Percentiles rank a stretch among this genome's conserved stretches.
Evolutionary conservation across 2,113 vertebrate species (phyloP).

Genomic region (Vimba vimba): DNA sequence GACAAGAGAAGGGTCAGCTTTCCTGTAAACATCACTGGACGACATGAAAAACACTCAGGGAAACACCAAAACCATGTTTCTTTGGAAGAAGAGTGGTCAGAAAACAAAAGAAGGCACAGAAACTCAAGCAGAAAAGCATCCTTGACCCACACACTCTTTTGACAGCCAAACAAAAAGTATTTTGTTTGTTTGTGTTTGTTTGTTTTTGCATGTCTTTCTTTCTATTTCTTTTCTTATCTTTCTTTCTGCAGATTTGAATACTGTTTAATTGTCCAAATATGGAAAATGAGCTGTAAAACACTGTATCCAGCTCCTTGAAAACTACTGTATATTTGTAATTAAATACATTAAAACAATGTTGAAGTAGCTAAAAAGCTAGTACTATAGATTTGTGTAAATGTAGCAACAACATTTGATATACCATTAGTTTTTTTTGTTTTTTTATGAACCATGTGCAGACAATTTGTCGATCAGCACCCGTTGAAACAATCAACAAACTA

Average conservation of each 20-base stretch:
- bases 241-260: constrained; percentile 26
- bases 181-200: constrained; percentile 66
- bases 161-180: constrained; percentile 51
- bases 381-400: neutral
- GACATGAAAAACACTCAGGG: constrained; percentile 45
- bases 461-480: constrained; percentile 44
- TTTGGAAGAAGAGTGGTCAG: neutral
- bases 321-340: neutral
- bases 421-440: neutral
- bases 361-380: neutral
- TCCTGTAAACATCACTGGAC: constrained; percentile 25
- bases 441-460: neutral
- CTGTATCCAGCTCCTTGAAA: neutral
- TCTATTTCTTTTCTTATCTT: constrained; percentile 22
- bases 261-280: neutral
- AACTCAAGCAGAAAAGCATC: neutral
- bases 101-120: constrained; percentile 21
- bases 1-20: constrained; percentile 46
- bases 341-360: neutral
- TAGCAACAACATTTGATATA: neutral
- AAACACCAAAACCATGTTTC: constrained; percentile 32
- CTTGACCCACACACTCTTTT: constrained; percentile 20
- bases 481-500: constrained; percentile 64
- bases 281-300: neutral
- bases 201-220: constrained; percentile 59